Base-by-base conservation (phyloP, 2,113 vertebrate genomes). In the Scomber japonicus region DNA sequence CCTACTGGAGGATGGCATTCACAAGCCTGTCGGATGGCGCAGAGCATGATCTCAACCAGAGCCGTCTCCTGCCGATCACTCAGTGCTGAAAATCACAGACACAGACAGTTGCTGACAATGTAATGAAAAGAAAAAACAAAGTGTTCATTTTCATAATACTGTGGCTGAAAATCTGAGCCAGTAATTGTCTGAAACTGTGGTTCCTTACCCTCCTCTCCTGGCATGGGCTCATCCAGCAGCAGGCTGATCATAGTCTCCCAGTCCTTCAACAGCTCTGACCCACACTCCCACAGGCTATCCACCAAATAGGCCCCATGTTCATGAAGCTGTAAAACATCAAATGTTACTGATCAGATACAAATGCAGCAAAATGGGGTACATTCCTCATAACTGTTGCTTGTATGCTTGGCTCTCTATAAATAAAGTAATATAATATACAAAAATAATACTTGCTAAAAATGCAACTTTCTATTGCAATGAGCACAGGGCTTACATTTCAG, bases 221-320 rank as follows among this genome's bases (percentile, higher is more conserved):
- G 95, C 78, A 97, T 91, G 61, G 98, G 97, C 66, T 99, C 97
- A 84, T 99, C 97, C 92, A 99, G 88, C 89, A 99, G 94, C 83
- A 99, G 94, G 84, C 97, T 98, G 87, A 97, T 98, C 97, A 98
- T 98, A 88, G 97, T 97, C 94, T 99, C 98, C 97, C 98, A 99
- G 95, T 99, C 98, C 93, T 99, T 99, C 90, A 99, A 93, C 76
- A 99, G 95, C 53, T 99, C 98, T 63, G 97, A 96, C 45, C 94
- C 97, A 93, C 97, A 98, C 82, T 99, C 97, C 98, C 98, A 99
- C 95, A 99, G 95, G 89, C 97, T 98, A 78, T 99, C 98, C 89
- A 99, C 98, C 92, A 99, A 95, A 89, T 99, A 99, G 51, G 98
- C 97, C 68, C 97, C 98, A 69, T 99, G 98, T 82, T 99, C 97